These are phyloP conservation scores for Mycetomoellerius zeteki DNA, from an alignment of 1,140 invertebrate genomes.

Conservation along the genomic window DNA sequence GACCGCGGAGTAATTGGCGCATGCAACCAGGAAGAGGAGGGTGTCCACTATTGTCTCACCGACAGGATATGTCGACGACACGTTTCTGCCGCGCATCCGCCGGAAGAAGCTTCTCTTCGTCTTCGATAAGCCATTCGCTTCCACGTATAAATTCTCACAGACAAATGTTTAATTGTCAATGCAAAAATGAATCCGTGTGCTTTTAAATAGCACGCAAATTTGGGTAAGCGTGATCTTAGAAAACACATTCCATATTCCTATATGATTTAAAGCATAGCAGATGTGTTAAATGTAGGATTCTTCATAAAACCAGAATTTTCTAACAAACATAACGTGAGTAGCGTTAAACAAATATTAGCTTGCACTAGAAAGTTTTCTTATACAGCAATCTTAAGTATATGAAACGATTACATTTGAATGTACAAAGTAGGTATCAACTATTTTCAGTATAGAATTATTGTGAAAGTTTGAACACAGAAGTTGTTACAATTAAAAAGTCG, in stretches of 20 bases:
- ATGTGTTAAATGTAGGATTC: background rate
- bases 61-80: conserved; percentile 75
- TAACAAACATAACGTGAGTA: background rate
- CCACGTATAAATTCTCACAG: background rate
- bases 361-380: background rate
- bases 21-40: conserved; percentile 70
- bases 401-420: conserved; percentile 1
- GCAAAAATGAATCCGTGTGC: background rate
- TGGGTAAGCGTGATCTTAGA: background rate
- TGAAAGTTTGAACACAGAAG: background rate
- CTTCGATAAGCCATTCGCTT: conserved; percentile 55
- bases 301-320: background rate
- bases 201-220: background rate
- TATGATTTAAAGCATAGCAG: background rate
- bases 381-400: background rate
- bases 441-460: conserved; percentile 2
- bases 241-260: background rate
- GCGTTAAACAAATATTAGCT: background rate
- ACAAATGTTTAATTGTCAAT: conserved; percentile 10
- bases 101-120: conserved; percentile 76
- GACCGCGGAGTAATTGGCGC: conserved; percentile 65
- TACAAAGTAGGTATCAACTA: background rate
- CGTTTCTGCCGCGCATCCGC: conserved; percentile 77
- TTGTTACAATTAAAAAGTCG: conserved; percentile 41
- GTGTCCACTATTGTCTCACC: conserved; percentile 71